Evolutionary conservation across 2,113 vertebrate genomes (phyloP), one percentile per base, ranked within the genome.

Genomic region (Zosterops lateralis): DNA sequence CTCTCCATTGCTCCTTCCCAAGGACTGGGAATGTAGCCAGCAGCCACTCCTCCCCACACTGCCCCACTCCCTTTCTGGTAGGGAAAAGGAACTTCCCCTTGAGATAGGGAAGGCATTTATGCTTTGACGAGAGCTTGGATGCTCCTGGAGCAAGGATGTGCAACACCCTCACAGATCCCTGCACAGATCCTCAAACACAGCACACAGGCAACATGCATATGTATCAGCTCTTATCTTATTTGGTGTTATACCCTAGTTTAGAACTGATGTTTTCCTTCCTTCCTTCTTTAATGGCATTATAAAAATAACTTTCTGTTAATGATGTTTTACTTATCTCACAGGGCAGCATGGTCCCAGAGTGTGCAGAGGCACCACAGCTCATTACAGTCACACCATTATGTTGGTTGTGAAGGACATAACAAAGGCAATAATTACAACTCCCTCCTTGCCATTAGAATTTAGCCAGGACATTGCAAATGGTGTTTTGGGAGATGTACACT

Each of bases 361-460:
- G 61, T 61, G 72, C 84, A 68, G 67, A 56, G n/a, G 12, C 78
- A 60, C 60, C 67, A 15, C 84, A 83, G 82, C 75, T 77, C 60
- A 9, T 79, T 68, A 31, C 62, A 66, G 84, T 64, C 48, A 5
- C n/a, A 38, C 22, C 2, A 1, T 85, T 73, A 40, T 1, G 0
- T 54, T 78, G 77, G 34, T 71, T 84, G 6, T 65, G 79, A 86
- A 91, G 82, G 87, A 72, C 17, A 4, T 48, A 45, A 65, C 7
- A 83, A 58, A 90, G 94, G 91, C 91, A 94, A 93, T 95, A 95
- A 91, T 74, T 80, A 58, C 36, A 61, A 29, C 56, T 90, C 75
- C 31, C 47, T 86, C 68, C 57, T 84, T 65, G 85, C 75, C 31
- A 42, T 65, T 81, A 42, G 45, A 60, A 66, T 86, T 50, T 53